phyloP scores from a whole-genome alignment of 2,113 vertebrate genomes.

The Ivindomyrus marchei region DNA sequence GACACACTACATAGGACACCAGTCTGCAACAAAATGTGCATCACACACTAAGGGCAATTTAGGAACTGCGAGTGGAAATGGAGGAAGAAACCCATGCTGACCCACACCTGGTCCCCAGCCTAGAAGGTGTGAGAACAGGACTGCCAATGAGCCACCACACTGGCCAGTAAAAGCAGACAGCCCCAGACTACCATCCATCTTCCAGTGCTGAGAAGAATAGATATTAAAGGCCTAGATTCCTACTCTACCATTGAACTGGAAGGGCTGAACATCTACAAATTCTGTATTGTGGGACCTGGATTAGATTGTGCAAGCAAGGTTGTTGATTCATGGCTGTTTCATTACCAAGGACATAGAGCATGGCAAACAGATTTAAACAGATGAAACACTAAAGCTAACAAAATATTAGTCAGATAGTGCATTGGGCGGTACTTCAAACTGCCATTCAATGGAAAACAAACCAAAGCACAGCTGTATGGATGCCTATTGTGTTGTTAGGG shows the following conservation, averaged over 20 bases:
- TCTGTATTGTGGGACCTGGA: background rate
- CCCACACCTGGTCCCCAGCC: background rate
- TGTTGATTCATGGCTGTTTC: background rate
- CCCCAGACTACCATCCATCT: background rate
- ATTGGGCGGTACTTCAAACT: background rate
- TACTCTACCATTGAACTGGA: background rate
- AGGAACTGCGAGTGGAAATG: background rate
- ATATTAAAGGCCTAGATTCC: background rate
- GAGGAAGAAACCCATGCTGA: background rate
- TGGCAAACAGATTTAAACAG: background rate
- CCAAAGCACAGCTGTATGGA: background rate
- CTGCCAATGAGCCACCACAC: background rate
- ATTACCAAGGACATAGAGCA: background rate
- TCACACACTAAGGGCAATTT: background rate
- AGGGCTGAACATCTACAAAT: background rate
- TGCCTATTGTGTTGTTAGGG: background rate
- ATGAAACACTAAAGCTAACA: background rate
- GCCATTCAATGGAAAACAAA: background rate
- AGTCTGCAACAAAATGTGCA: background rate
- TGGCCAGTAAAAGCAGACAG: background rate
- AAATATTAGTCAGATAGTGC: background rate
- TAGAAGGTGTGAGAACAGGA: background rate
- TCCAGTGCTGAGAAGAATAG: background rate
- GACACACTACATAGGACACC: background rate
- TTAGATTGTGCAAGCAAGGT: background rate